A percentile compares a stretch with the other conserved stretches of the same genome.
Evolutionary conservation across 2,113 vertebrate species (phyloP).

Genomic region (Pycnonotus jocosus): DNA sequence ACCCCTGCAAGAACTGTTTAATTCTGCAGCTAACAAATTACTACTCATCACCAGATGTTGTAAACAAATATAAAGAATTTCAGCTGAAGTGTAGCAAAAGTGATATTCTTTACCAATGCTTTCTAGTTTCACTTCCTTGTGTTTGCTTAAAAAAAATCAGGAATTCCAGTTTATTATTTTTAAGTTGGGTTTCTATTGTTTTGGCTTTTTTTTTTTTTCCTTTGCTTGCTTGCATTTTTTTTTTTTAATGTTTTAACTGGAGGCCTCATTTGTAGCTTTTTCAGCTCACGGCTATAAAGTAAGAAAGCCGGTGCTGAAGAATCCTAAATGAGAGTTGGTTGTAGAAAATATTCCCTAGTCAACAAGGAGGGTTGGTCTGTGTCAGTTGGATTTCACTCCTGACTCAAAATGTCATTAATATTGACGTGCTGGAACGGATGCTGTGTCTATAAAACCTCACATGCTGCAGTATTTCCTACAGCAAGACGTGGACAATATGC

Average conservation of each 20-base stretch:
- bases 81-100: background rate
- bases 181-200: background rate
- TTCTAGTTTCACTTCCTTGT: background rate
- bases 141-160: fast-evolving
- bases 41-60: background rate
- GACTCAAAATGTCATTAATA: background rate
- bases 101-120: background rate
- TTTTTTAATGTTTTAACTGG: background rate
- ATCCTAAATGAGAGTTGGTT: background rate
- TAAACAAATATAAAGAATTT: background rate
- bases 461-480: background rate
- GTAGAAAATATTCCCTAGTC: background rate
- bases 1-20: background rate
- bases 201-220: no score
- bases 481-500: background rate
- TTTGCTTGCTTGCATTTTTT: background rate
- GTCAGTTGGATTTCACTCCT: background rate
- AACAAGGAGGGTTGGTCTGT: background rate
- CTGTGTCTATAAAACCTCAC: background rate
- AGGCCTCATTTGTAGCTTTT: background rate
- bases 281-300: background rate
- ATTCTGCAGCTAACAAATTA: background rate
- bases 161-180: background rate
- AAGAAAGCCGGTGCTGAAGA: background rate
- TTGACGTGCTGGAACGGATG: background rate